These are phyloP conservation scores for Aplodontia rufa DNA, from an alignment of 2,113 vertebrate genomes.

Conservation along the genomic window DNA sequence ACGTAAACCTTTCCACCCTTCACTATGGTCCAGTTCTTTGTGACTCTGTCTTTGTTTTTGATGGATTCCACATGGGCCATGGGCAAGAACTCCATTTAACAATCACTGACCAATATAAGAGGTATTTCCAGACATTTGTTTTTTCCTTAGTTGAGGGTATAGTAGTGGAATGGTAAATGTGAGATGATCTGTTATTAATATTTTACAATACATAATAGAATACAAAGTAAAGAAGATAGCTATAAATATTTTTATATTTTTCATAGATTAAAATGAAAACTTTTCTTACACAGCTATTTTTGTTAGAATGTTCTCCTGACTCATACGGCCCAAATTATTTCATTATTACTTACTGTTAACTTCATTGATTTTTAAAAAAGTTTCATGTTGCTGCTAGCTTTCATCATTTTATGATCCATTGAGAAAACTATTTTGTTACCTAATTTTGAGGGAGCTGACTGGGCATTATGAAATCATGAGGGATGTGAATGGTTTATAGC, in stretches of 20 bases:
- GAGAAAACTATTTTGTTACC: slow-evolving; percentile 63
- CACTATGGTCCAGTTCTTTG: not conserved
- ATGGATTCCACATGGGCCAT: not conserved
- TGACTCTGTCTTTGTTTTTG: not conserved
- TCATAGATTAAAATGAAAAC: slow-evolving; percentile 55
- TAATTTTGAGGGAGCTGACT: slow-evolving; percentile 52
- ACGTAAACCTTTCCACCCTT: not conserved
- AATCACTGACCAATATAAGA: not conserved
- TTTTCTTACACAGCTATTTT: slow-evolving; percentile 59
- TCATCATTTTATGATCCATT: slow-evolving; percentile 61
- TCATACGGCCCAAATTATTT: slow-evolving; percentile 51
- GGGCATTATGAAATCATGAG: slow-evolving; percentile 53
- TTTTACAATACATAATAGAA: slow-evolving; percentile 28
- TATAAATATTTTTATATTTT: slow-evolving; percentile 27
- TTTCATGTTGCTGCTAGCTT: slow-evolving; percentile 54
- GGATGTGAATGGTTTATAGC: slow-evolving; percentile 60
- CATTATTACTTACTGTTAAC: slow-evolving; percentile 43
- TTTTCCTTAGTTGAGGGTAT: slow-evolving; percentile 12
- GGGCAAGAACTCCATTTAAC: not conserved
- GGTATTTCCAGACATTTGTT: not conserved
- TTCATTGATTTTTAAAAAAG: slow-evolving; percentile 74
- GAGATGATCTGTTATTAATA: not conserved
- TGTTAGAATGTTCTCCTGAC: slow-evolving; percentile 59
- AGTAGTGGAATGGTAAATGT: slow-evolving; percentile 53
- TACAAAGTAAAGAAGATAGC: slow-evolving; percentile 22